A percentile compares a stretch with the other conserved stretches of the same genome.
These are phyloP conservation scores for Chrysina gloriosa DNA, from an alignment of 2,888 invertebrate genomes.

Conservation along the genomic window DNA sequence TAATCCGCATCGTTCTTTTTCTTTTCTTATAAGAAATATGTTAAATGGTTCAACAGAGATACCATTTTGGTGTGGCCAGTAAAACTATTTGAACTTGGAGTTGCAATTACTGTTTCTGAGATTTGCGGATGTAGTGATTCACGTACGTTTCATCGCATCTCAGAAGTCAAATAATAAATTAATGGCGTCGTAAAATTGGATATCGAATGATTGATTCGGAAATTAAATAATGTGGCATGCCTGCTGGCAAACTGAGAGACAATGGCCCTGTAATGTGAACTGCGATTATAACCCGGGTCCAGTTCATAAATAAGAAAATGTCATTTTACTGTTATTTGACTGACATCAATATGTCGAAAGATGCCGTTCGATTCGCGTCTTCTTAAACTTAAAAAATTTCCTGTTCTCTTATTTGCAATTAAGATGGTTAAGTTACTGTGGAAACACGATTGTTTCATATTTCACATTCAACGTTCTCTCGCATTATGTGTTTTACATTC, in stretches of 20 bases:
- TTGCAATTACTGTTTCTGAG: neutral
- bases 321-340: constrained; percentile 49
- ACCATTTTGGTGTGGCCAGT: neutral
- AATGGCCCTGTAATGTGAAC: constrained; percentile 35
- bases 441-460: constrained; percentile 7
- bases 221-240: constrained; percentile 45
- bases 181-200: constrained; percentile 49
- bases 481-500: neutral
- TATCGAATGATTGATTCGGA: constrained; percentile 46
- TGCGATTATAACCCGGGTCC: constrained; percentile 17
- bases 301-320: constrained; percentile 44
- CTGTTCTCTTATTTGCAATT: constrained; percentile 35
- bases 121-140: neutral
- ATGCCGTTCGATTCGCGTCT: constrained; percentile 13
- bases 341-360: constrained; percentile 48
- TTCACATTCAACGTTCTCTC: neutral
- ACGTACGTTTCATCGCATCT: neutral
- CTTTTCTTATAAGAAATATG: too few species aligned
- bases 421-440: constrained; percentile 1
- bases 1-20: too few species aligned
- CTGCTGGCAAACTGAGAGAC: constrained; percentile 39
- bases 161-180: constrained; percentile 49
- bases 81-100: neutral
- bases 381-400: constrained; percentile 23
- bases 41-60: neutral